Evolutionary conservation across 92 coral and sea anemone species (phyloP), one percentile per base, ranked within the genome.

Genomic region (Ricordea florida): DNA sequence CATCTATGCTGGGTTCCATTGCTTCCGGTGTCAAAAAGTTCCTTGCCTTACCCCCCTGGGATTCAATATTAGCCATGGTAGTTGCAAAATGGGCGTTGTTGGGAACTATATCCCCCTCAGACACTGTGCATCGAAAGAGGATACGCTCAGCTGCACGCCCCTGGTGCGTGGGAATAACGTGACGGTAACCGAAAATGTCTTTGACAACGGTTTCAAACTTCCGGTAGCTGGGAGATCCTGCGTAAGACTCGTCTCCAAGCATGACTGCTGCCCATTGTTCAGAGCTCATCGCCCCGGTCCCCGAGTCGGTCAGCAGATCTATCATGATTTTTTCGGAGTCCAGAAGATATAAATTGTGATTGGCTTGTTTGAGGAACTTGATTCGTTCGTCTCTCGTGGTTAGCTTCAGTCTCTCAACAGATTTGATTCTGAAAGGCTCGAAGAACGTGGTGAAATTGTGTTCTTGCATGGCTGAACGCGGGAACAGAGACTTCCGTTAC

Each of bases 71-170:
- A 9, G 89, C 90, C 28, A 62, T 3, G 21, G 93, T 88, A 7
- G 93, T 88, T 17, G 87, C 90, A 57, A 88, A 88, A 42, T 88
- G 93, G 10, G 93, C 82, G 65, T 88, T 88, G 50, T 88, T 88
- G 1, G 90, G 93, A 23, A 88, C 93, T 0, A 88, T 66, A 29
- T 88, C 79, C 8, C 93, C 93, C 8, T 66, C 65, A 9, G 28
- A 21, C 45, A 84, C 45, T 14, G 76, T 18, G 22, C 86, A 69
- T 7, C 45, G 30, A 33, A 88, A 84, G 5, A 88, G 79, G 33
- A 88, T 88, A 36, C 93, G 89, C 87, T 88, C 93, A 21, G 93
- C 86, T 21, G 93, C 93, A 22, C 93, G 89, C 23, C 93, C 93
- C 60, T 88, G 93, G 79, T 88, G 93, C 22, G 90, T 88, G n/a